Conservation (phyloP, 2,888 invertebrate species). For the Amiota minor region DNA sequence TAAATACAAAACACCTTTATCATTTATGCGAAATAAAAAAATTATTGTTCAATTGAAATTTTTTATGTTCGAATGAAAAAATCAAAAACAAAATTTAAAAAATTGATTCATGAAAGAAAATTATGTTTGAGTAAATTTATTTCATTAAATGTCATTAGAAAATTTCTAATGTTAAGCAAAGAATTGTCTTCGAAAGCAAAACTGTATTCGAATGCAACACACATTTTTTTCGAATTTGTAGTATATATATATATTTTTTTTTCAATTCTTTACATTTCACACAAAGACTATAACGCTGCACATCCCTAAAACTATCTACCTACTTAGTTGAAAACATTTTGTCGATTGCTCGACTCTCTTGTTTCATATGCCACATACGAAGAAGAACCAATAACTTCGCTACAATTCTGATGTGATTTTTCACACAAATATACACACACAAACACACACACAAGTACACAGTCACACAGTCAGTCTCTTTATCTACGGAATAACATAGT, state of each 20-base stretch:
- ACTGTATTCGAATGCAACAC: neutral
- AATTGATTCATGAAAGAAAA: no score
- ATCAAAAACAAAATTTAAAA: neutral
- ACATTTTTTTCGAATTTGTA: neutral
- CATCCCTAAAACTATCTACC: neutral
- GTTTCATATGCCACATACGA: constrained; percentile 18
- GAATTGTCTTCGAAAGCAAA: neutral
- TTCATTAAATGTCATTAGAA: no score
- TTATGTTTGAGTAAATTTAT: no score
- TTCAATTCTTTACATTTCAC: no score
- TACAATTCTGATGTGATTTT: constrained; percentile 10
- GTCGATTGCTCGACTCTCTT: neutral
- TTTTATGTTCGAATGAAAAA: neutral
- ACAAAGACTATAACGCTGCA: neutral
- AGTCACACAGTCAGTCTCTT: neutral
- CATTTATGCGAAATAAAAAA: no score
- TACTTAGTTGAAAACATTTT: neutral
- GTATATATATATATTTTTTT: no score
- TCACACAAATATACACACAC: constrained; percentile 18
- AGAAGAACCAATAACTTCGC: neutral
- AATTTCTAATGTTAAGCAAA: neutral
- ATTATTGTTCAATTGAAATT: neutral
- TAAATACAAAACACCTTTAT: neutral
- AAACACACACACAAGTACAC: constrained; percentile 10
- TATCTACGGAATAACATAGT: no score